Base-by-base conservation (phyloP, 2,113 vertebrate genomes). In the Atrichornis clamosus region DNA sequence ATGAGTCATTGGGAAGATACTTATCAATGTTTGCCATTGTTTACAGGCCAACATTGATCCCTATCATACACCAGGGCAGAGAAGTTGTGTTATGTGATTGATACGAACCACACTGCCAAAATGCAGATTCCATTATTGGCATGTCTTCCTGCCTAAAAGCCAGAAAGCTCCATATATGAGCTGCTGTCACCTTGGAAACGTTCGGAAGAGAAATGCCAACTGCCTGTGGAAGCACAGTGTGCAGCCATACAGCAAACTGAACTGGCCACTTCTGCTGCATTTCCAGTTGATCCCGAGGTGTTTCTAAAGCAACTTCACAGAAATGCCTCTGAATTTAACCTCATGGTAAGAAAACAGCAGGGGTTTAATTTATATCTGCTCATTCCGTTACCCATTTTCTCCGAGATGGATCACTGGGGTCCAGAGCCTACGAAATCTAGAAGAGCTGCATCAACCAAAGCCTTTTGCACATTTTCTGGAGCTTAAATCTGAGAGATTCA, bases 101-200 rank as follows among this genome's bases (percentile, higher is more conserved):
- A 12, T 67, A 49, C 2, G 64, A 92, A 63, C 33, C 69, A 75
- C 16, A 7, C 73, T 72, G 93, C 80, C 87, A 81, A 86, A 77
- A 84, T 46, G 58, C 75, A 94, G 88, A 92, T 91, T 84, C 81
- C 76, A 33, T 81, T 84, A 90, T 64, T 95, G 96, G 90, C 95
- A 95, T 64, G 62, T 84, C 80, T 96, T 93, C 64, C 84, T 92
- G 93, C 92, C 90, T 84, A 62, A 90, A 86, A 70, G 86, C 90
- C 72, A 81, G 86, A 82, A 92, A 92, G 90, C 95, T 96, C 90
- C 92, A 87, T 79, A 79, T 68, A 92, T 75, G 90, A 96, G 96
- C 86, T 96, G 10, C 92, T 93, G 95, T 97, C 96, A 96, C 96
- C 96, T 97, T 96, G 96, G 96, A 97, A 96, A 97, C 96, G 62